Evolutionary conservation across 2,888 invertebrate genomes (phyloP), one percentile per base, ranked within the genome.

Genomic region (Lumbricus terrestris): DNA sequence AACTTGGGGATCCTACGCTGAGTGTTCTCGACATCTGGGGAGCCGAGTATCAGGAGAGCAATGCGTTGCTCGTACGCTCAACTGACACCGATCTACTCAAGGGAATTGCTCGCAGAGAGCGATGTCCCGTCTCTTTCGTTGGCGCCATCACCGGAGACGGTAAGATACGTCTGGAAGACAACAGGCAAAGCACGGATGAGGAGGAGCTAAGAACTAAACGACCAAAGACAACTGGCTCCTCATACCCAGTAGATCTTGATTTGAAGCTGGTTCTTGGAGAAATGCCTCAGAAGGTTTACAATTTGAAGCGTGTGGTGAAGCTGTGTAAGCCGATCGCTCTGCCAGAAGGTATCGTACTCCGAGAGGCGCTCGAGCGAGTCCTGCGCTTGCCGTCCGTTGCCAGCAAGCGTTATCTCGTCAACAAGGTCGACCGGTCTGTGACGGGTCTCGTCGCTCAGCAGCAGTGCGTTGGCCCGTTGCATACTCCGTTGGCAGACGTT

Each of bases 391-490:
- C 99, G 0, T 96, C 98, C 2, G 98, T 99, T 13, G 97, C 97
- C 88, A 98, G 98, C 95, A 99, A 99, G 95, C 96, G 99, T 93
- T 99, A 97, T 94, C 96, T 99, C 85, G 99, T 98, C 0, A 99
- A 97, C 94, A 99, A 99, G 96, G 98, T 93, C n/a, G 96, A 96
- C 92, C 93, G 99, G 85, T 98, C 98, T 94, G 99, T 99, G 18
- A 97, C 98, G 3, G 99, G 99, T 0, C 95, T 99, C 33, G 96
- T 99, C 90, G 99, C 98, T 0, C 99, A 99, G 95, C 99, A 99
- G 94, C 99, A 99, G 95, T 99, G 99, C 94, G 98, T 99, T 38
- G 99, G 99, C 0, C 98, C 99, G 0, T 95, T 99, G 0, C 99
- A 99, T 95, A 98, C 98, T 0, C 99, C 99, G 0, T 95, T 99